Evolutionary conservation across 2,113 vertebrate species (phyloP).

Genomic region (Eclectus roratus): DNA sequence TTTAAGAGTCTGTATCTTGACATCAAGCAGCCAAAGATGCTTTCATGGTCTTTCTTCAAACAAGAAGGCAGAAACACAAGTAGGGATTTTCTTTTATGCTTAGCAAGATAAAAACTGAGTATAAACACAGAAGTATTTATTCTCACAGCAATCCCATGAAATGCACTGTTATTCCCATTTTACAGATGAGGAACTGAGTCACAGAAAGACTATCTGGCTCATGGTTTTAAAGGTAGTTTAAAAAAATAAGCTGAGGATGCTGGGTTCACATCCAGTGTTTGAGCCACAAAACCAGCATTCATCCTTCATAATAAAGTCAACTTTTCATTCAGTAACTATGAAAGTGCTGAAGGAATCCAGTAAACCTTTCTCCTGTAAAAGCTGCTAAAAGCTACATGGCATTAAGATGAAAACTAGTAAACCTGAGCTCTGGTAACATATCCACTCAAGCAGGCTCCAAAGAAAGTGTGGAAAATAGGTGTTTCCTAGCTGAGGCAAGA

Average conservation of each 20-base stretch:
- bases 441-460: neutral
- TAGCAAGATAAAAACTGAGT: slow-evolving; percentile 32
- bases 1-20: slow-evolving; percentile 37
- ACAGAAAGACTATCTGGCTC: slow-evolving; percentile 1
- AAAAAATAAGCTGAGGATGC: neutral
- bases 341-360: slow-evolving; percentile 25
- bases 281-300: slow-evolving; percentile 32
- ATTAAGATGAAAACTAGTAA: slow-evolving; percentile 22
- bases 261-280: neutral
- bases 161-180: slow-evolving; percentile 25
- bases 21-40: slow-evolving; percentile 53
- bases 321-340: neutral
- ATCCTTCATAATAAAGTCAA: slow-evolving; percentile 22
- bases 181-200: slow-evolving; percentile 40
- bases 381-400: slow-evolving; percentile 32
- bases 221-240: neutral
- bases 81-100: slow-evolving; percentile 42
- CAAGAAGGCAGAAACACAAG: slow-evolving; percentile 46
- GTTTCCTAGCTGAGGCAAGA: neutral
- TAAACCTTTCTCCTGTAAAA: slow-evolving; percentile 18
- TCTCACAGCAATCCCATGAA: slow-evolving; percentile 33
- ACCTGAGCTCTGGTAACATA: neutral
- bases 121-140: slow-evolving; percentile 43
- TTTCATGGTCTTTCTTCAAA: slow-evolving; percentile 63
- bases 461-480: slow-evolving; percentile 12